phyloP scores from a whole-genome alignment of 2,797 vertebrate genomes.

The Novumbra hubbsi region DNA sequence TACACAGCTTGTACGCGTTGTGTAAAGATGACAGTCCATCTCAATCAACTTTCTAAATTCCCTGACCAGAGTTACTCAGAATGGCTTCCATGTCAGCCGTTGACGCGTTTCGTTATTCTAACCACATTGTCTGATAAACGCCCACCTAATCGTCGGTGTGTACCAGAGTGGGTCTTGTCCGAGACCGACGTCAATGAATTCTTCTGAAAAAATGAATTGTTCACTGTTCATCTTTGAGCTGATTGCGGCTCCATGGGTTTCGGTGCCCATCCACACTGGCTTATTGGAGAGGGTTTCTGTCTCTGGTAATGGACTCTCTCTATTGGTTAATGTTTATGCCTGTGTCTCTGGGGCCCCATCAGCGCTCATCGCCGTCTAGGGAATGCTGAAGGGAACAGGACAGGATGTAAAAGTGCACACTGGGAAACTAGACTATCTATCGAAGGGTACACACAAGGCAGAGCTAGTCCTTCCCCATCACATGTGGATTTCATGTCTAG shows the following conservation, averaged over 20 bases:
- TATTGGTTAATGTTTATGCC: conserved; percentile 3
- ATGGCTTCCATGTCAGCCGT: background rate
- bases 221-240: background rate
- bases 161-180: background rate
- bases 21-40: background rate
- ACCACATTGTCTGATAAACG: background rate
- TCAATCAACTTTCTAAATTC: background rate
- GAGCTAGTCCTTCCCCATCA: background rate
- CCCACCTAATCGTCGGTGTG: background rate
- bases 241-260: background rate
- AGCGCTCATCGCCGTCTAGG: conserved; percentile 1
- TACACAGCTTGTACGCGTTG: background rate
- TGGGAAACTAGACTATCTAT: conserved; percentile 1
- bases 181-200: background rate
- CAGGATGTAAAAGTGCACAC: conserved; percentile 6
- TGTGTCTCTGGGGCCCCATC: background rate
- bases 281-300: background rate
- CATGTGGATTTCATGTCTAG: background rate
- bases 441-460: background rate
- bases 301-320: conserved; percentile 4
- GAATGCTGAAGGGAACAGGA: conserved; percentile 1
- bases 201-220: background rate
- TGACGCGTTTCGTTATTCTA: background rate
- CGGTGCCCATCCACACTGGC: background rate
- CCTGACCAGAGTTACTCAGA: background rate